Evolutionary conservation across 2,888 invertebrate genomes (phyloP), one percentile per base, ranked within the genome.

Genomic region (Hipparchia sbordonii): DNA sequence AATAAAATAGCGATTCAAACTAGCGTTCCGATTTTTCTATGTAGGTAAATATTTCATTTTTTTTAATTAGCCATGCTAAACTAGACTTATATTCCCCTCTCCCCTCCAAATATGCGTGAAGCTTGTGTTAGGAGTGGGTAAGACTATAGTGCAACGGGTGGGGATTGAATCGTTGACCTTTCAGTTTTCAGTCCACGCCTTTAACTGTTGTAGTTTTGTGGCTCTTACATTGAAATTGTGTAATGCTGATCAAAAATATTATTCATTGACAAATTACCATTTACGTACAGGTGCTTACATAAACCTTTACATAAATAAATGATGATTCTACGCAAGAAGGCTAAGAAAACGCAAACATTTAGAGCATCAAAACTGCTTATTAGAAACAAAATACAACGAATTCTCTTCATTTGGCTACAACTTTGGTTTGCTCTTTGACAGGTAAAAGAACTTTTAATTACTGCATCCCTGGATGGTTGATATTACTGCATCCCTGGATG

Each of bases 371-470:
- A 57, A 57, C 23, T 8, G 8, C 23, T 8, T 23, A 57, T 57
- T 13, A 56, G n/a, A 23, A 57, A 57, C 23, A 57, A 56, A 56
- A 56, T 56, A 13, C 9, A 63, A 51, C 10, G 63, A 23, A 8
- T 9, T 8, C 10, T 51, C 33, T 12, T 70, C 10, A 67, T 67
- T 71, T 60, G 52, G 54, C 45, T 61, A 9, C 23, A 71, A 66
- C 66, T 51, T 57, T 51, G 23, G 13, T 59, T 66, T 48, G 62
- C 54, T 8, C 46, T 62, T 71, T 62, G 67, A 67, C 72, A 72
- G 39, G 10, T 59, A 57, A 67, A n/a, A 61, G 23, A 33, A 67
- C 62, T 67, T 72, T 71, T 72, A 72, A 72, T 67, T 62, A 62
- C 46, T 56, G 9, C 52, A 54, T 54, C 52, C 23, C n/a, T 12